Conservation (phyloP, 1,140 invertebrate species). For the Saccostrea cuccullata region DNA sequence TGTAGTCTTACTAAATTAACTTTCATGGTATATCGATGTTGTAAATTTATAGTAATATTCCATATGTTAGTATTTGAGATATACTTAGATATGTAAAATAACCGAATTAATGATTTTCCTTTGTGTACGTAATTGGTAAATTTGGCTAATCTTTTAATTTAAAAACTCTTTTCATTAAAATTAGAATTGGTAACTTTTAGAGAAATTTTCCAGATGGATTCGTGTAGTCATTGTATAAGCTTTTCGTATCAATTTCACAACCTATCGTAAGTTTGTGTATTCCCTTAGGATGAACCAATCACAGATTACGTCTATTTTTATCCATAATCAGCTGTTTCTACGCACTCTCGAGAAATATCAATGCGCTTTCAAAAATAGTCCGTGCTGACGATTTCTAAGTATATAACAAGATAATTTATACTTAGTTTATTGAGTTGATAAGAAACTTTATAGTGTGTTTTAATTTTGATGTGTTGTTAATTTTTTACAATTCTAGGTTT, state of each 20-base stretch:
- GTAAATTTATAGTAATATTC: no score
- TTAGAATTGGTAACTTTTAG: background rate
- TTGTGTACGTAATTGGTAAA: no score
- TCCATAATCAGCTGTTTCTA: constrained; percentile 43
- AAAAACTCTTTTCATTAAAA: no score
- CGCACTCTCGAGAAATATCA: background rate
- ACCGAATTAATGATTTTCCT: no score
- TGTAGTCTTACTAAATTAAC: no score
- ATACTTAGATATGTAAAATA: no score
- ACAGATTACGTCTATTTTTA: constrained; percentile 34
- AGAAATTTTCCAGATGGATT: background rate
- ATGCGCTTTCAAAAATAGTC: constrained; percentile 32
- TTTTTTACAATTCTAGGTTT: background rate
- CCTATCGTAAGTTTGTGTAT: constrained; percentile 32
- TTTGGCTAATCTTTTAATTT: no score
- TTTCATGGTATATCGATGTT: no score
- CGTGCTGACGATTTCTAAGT: background rate
- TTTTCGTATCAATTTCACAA: constrained; percentile 15
- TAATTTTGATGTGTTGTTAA: background rate
- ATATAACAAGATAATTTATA: background rate
- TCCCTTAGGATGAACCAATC: constrained; percentile 32
- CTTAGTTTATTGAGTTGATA: background rate
- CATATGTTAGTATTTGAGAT: no score
- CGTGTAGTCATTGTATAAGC: constrained; percentile 6
- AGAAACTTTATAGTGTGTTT: background rate